phyloP scores from a whole-genome alignment of 2,797 vertebrate species.

The Astyanax mexicanus region DNA sequence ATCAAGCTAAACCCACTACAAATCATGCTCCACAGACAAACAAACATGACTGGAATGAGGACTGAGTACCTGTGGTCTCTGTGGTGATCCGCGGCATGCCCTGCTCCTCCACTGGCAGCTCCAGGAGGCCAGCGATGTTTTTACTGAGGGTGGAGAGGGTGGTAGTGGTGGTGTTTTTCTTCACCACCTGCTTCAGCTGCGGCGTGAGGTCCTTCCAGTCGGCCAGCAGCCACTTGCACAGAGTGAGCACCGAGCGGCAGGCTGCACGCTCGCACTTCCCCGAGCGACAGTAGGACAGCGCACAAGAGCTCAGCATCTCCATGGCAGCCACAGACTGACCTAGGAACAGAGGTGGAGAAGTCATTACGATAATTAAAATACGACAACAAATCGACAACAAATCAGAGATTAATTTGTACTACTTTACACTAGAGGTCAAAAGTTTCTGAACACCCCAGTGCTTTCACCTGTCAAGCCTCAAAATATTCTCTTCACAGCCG shows the following conservation, averaged over 20 bases:
- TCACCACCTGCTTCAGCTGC: constrained; percentile 92
- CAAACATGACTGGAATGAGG: too few relatives aligned
- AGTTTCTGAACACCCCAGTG: too few relatives aligned
- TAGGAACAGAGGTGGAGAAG: constrained; percentile 58
- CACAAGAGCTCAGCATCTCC: constrained; percentile 96
- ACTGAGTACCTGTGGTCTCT: constrained; percentile 78
- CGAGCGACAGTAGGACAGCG: constrained; percentile 90
- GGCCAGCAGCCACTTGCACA: constrained; percentile 95
- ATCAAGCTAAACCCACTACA: too few relatives aligned
- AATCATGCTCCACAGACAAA: too few relatives aligned
- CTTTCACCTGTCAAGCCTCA: too few relatives aligned
- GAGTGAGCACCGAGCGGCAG: constrained; percentile 92
- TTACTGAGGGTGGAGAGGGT: constrained; percentile 71
- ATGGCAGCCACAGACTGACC: constrained; percentile 93
- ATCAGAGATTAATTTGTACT: too few relatives aligned
- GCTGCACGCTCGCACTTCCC: constrained; percentile 93
- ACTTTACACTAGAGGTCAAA: too few relatives aligned
- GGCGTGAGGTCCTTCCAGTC: constrained; percentile 98
- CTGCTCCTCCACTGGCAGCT: constrained; percentile 78
- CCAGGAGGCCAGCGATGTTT: constrained; percentile 77
- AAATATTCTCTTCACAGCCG: too few relatives aligned
- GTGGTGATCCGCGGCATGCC: constrained; percentile 73
- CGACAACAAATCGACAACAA: too few relatives aligned
- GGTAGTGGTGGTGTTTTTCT: constrained; percentile 64
- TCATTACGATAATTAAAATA: not conserved